phyloP scores from a whole-genome alignment of 2,113 vertebrate species.

The Corythoichthys haematopterus region DNA sequence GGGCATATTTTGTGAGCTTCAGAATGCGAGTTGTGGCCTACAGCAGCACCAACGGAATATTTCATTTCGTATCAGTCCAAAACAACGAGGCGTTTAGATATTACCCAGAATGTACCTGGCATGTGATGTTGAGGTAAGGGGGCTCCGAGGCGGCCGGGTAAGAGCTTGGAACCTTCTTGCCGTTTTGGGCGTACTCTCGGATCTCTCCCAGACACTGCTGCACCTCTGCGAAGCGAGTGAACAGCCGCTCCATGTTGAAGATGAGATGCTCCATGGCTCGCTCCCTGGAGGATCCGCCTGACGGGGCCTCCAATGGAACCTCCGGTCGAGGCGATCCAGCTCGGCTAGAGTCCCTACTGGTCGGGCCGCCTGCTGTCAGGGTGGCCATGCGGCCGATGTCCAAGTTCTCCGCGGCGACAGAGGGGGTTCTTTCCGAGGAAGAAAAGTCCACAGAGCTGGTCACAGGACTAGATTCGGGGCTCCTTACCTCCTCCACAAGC shows the following conservation, averaged over 20 bases:
- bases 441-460: slow-evolving; percentile 74
- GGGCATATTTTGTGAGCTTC: neutral
- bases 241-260: slow-evolving; percentile 78
- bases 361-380: slow-evolving; percentile 58
- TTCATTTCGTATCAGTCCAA: neutral
- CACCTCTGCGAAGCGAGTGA: slow-evolving; percentile 75
- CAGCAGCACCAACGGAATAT: neutral
- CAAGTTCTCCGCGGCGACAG: slow-evolving; percentile 61
- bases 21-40: neutral
- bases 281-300: slow-evolving; percentile 47
- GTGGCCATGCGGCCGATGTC: slow-evolving; percentile 54
- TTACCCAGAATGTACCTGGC: slow-evolving; percentile 79
- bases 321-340: slow-evolving; percentile 65
- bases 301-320: neutral
- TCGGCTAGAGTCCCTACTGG: slow-evolving; percentile 60
- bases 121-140: slow-evolving; percentile 81
- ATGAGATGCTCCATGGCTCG: slow-evolving; percentile 66
- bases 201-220: slow-evolving; percentile 80
- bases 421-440: slow-evolving; percentile 70
- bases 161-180: slow-evolving; percentile 60
- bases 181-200: slow-evolving; percentile 73
- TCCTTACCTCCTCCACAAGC: slow-evolving; percentile 83
- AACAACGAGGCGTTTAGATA: neutral
- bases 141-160: slow-evolving; percentile 80
- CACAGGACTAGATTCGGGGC: slow-evolving; percentile 71